Percentiles rank a stretch among this genome's conserved stretches.
Evolutionary conservation across 1,140 invertebrate genomes (phyloP).

Genomic region (Eubasilissa regina): DNA sequence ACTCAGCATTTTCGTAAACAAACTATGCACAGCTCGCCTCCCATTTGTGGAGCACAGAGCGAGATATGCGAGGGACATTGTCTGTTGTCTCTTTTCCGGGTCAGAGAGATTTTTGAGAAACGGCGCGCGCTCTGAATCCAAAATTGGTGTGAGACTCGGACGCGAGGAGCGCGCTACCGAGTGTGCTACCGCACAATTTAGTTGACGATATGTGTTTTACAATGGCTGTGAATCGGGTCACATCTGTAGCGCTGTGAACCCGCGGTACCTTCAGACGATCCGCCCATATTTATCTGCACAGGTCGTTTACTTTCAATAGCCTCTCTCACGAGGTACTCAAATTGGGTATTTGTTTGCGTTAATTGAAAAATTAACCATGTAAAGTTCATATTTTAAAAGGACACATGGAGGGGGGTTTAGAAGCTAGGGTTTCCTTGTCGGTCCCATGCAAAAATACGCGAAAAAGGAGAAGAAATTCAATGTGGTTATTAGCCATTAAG

Average conservation of each 20-base stretch:
- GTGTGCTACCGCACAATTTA: neutral
- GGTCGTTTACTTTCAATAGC: neutral
- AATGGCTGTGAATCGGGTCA: neutral
- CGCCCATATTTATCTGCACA: neutral
- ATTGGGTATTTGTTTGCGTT: no score
- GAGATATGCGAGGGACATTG: neutral
- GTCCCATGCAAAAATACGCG: no score
- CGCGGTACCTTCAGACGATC: neutral
- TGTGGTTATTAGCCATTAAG: no score
- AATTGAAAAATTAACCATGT: no score
- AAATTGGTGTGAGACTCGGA: neutral
- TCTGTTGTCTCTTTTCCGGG: neutral
- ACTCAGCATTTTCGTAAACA: no score
- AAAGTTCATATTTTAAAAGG: no score
- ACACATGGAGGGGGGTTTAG: no score
- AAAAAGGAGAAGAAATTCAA: no score
- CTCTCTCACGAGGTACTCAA: neutral
- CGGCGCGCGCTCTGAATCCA: neutral
- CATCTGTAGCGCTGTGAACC: neutral
- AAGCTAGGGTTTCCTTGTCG: no score
- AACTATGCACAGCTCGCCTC: no score
- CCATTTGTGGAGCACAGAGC: no score
- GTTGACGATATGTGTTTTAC: neutral
- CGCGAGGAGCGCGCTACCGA: neutral
- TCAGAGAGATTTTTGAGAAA: slow-evolving; percentile 1